These are phyloP conservation scores for Hydrozoanthus tunicans DNA, from an alignment of 64 coral and sea anemone genomes.

Conservation along the genomic window DNA sequence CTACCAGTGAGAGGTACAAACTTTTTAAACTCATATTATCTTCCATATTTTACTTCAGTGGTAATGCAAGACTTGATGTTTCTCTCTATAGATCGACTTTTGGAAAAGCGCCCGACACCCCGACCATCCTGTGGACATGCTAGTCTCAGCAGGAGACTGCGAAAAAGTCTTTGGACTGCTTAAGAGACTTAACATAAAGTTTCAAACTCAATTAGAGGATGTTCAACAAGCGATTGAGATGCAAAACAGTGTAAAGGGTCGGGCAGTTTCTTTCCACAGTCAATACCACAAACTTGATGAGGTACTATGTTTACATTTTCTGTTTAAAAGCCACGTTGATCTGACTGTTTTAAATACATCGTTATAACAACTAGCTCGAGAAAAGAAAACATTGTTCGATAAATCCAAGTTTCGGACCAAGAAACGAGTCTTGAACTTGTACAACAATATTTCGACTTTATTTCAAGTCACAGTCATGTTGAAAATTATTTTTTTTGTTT, in stretches of 20 bases:
- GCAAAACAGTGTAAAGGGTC: slow-evolving; percentile 9
- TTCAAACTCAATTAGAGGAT: not conserved
- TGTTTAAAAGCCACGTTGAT: not conserved
- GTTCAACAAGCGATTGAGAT: slow-evolving; percentile 15
- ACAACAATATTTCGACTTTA: too few species aligned
- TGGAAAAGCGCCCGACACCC: not conserved
- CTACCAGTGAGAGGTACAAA: too few species aligned
- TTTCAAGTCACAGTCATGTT: too few species aligned
- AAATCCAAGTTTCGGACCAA: too few species aligned
- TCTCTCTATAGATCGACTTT: slow-evolving; percentile 24
- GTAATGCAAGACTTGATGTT: not conserved
- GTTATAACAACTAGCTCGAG: not conserved
- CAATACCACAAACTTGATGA: slow-evolving; percentile 7
- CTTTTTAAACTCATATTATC: too few species aligned
- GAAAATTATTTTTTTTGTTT: too few species aligned
- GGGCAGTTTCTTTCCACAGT: slow-evolving; percentile 7
- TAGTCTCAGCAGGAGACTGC: not conserved
- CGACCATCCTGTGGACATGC: slow-evolving; percentile 29
- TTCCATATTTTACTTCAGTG: too few species aligned
- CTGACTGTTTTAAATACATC: too few species aligned
- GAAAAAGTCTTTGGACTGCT: not conserved
- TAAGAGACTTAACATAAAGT: not conserved
- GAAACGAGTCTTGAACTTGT: too few species aligned
- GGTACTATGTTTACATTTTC: not conserved
- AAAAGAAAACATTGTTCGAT: too few species aligned